Evolutionary conservation across 2,888 invertebrate genomes (phyloP).

Genomic region (Leucophenga montana): DNA sequence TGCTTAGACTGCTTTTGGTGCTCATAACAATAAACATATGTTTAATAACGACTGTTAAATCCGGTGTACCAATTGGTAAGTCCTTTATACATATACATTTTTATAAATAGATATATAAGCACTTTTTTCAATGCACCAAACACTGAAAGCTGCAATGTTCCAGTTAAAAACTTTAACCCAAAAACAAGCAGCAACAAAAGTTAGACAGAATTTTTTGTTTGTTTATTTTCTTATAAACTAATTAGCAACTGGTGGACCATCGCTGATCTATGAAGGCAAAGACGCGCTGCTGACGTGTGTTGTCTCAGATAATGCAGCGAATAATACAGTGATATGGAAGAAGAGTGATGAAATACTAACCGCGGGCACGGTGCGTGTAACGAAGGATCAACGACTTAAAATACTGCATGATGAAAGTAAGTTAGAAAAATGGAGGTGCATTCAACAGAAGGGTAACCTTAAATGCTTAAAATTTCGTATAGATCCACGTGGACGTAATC

Average conservation of each 20-base stretch:
- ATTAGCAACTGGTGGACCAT: slow-evolving; percentile 71
- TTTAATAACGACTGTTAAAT: slow-evolving; percentile 66
- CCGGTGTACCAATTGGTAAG: slow-evolving; percentile 69
- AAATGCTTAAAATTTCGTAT: not conserved
- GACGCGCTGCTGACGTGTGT: slow-evolving; percentile 88
- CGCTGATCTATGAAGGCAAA: slow-evolving; percentile 79
- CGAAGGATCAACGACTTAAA: slow-evolving; percentile 81
- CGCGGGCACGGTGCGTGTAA: slow-evolving; percentile 83
- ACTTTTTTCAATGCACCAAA: too few relatives aligned
- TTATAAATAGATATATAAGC: not conserved
- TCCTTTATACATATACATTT: not conserved
- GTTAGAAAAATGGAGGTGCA: slow-evolving; percentile 38
- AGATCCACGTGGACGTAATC: slow-evolving; percentile 65
- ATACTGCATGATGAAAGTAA: slow-evolving; percentile 86
- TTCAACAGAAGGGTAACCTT: not conserved
- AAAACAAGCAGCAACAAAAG: not conserved
- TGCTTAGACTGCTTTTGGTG: slow-evolving; percentile 65
- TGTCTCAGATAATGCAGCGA: slow-evolving; percentile 77
- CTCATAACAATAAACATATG: slow-evolving; percentile 64
- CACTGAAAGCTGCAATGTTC: not conserved
- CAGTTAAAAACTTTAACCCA: not conserved
- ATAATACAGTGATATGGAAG: slow-evolving; percentile 84
- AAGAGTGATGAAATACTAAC: slow-evolving; percentile 82
- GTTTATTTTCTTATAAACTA: not conserved
- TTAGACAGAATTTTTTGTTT: too few relatives aligned